phyloP scores from a whole-genome alignment of 1,140 invertebrate species.

The Aphidius gifuensis region DNA sequence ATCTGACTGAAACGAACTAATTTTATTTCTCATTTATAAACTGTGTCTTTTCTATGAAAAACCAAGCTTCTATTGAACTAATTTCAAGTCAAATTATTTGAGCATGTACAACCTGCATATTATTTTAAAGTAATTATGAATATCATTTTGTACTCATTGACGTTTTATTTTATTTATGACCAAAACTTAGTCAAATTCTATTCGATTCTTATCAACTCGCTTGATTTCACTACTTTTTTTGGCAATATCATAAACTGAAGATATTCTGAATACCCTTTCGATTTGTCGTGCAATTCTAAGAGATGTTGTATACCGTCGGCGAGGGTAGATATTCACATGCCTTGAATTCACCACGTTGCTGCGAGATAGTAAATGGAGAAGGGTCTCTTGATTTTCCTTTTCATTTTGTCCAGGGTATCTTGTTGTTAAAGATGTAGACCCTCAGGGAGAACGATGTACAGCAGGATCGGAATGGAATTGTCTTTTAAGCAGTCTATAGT shows the following conservation, averaged over 20 bases:
- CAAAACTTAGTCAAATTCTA: too few relatives aligned
- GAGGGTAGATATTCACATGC: conserved; percentile 35
- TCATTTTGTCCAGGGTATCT: not conserved
- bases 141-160: too few relatives aligned
- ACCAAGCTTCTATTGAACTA: conserved; percentile 39
- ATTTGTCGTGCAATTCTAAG: conserved; percentile 47
- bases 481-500: conserved; percentile 39
- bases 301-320: conserved; percentile 33
- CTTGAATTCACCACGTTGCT: conserved; percentile 50
- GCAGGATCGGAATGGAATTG: conserved; percentile 56
- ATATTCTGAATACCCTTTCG: conserved; percentile 1
- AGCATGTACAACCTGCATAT: not conserved
- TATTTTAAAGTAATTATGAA: conserved; percentile 12
- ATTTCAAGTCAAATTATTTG: too few relatives aligned
- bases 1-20: not conserved
- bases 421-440: conserved; percentile 45
- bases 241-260: conserved; percentile 9
- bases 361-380: conserved; percentile 13
- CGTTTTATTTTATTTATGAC: too few relatives aligned
- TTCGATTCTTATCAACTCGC: too few relatives aligned
- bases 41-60: conserved; percentile 38
- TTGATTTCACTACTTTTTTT: not conserved
- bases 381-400: not conserved
- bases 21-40: conserved; percentile 20
- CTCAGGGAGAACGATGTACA: conserved; percentile 53